phyloP scores from a whole-genome alignment of 2,113 vertebrate genomes.

The Pao palembangensis region DNA sequence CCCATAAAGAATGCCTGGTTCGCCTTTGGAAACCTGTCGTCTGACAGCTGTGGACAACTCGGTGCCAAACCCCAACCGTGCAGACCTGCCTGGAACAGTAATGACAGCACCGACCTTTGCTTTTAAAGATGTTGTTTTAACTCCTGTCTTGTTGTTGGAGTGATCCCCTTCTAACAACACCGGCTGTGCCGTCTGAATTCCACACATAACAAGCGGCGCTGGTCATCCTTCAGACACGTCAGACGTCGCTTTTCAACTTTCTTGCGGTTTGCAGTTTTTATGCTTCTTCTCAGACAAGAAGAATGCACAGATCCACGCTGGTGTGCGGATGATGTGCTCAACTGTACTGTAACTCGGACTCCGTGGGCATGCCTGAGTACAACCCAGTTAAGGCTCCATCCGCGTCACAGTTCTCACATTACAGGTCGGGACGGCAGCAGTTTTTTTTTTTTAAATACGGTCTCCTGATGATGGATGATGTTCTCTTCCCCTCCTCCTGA shows the following conservation, averaged over 20 bases:
- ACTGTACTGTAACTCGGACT: too few relatives aligned
- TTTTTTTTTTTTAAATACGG: too few relatives aligned
- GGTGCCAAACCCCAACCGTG: slow-evolving; percentile 73
- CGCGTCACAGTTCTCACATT: too few relatives aligned
- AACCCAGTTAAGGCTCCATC: too few relatives aligned
- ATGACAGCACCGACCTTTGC: slow-evolving; percentile 24
- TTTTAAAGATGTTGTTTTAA: slow-evolving; percentile 60
- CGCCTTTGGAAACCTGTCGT: slow-evolving; percentile 33
- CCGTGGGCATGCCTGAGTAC: too few relatives aligned
- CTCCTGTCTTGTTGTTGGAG: slow-evolving; percentile 40
- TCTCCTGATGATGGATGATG: too few relatives aligned
- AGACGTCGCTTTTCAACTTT: too few relatives aligned
- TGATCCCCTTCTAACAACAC: slow-evolving; percentile 25
- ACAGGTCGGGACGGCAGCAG: too few relatives aligned
- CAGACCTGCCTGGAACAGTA: slow-evolving; percentile 47
- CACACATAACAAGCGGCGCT: neutral
- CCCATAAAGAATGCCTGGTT: slow-evolving; percentile 61
- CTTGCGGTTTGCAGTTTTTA: too few relatives aligned
- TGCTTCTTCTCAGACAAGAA: too few relatives aligned
- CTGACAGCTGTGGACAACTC: slow-evolving; percentile 73
- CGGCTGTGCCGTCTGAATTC: slow-evolving; percentile 38
- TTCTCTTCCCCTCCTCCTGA: slow-evolving; percentile 2
- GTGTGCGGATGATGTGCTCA: too few relatives aligned
- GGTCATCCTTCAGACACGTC: neutral
- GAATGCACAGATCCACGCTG: too few relatives aligned